Evolutionary conservation across 2,888 invertebrate genomes (phyloP), one percentile per base, ranked within the genome.

Genomic region (Tetheella fluctuosa): DNA sequence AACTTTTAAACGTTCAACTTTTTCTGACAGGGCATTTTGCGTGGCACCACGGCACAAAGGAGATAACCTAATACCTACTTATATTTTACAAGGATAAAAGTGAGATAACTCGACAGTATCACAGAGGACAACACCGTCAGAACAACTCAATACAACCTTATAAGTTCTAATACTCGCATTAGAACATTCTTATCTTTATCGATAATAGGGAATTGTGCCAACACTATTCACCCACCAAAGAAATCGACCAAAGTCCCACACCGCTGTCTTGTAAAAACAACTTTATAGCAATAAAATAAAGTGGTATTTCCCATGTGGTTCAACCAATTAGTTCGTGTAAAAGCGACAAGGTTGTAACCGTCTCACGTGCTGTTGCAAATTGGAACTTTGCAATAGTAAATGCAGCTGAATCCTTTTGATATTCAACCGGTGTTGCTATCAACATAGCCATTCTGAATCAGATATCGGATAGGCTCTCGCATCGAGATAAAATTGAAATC

Each of bases 61-160:
- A 17, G 20, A 3, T n/a, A 15, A 15, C n/a, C 39, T 39, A 12
- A 39, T 39, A 39, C 39, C 25, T 2, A n/a, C 2, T 7, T 1
- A 7, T 3, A 48, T 48, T 48, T 42, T 42, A 15, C 1, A 37
- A 48, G 20, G 10, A 48, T 48, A 48, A 7, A 10, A 48, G 10
- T 10, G 10, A 20, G 48, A 48, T 8, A 39, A 39, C 48, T 48
- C 20, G 20, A 57, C 59, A 20, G 6, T 20, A 20, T 34, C 20
- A 34, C 17, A 3, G 13, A 7, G 13, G 37, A 55, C 55, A 55
- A 17, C 13, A 30, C 12, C 30, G 34, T 55, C 12, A 34, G 23
- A 37, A 88, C 87, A 86, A 85, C 87, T 88, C 85, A 87, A 89
- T 89, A 88, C 77, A 78, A 76, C 81, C 80, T 78, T 81, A 80